These are phyloP conservation scores for Limnephilus auricula DNA, from an alignment of 2,888 invertebrate species.

Conservation along the genomic window DNA sequence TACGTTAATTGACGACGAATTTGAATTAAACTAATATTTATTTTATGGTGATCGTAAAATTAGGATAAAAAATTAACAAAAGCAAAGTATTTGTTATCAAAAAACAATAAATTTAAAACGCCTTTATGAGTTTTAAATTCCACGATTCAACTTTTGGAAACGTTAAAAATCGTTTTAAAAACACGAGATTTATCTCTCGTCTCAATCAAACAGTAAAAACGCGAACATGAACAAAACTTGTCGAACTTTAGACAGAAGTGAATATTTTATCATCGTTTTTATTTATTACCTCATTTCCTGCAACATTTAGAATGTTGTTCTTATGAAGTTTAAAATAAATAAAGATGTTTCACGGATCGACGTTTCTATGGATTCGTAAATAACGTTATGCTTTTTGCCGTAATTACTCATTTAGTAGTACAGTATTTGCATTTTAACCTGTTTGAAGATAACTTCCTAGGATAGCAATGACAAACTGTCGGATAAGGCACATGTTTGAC, in stretches of 20 bases:
- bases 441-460: neutral
- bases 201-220: neutral
- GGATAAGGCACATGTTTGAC: neutral
- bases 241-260: conserved; percentile 2
- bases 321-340: neutral
- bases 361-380: neutral
- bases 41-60: neutral
- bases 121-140: neutral
- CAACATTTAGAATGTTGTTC: neutral
- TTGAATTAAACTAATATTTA: conserved; percentile 5
- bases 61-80: neutral
- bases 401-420: neutral
- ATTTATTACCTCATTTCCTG: neutral
- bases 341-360: neutral
- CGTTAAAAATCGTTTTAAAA: neutral
- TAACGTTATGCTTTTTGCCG: neutral
- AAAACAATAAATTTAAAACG: neutral
- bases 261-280: neutral
- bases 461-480: neutral
- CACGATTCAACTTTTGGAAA: neutral
- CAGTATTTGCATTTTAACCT: neutral
- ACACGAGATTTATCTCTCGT: neutral
- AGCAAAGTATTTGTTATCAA: neutral
- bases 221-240: neutral
- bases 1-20: neutral